Conservation (phyloP, 2,113 vertebrate genomes). For the Agelaius phoeniceus region DNA sequence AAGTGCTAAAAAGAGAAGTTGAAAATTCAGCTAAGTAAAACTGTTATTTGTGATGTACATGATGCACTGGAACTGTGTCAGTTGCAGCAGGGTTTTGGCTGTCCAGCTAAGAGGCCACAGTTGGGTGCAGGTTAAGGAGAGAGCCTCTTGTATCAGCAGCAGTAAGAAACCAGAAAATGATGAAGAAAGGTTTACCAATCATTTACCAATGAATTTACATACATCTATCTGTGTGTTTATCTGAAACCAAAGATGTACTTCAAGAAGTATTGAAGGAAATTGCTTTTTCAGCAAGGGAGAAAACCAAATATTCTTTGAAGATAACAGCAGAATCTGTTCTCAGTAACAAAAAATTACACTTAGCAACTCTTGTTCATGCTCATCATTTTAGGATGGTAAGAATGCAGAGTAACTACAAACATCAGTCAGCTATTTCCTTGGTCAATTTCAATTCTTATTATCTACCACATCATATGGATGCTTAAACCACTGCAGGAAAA, state of each 20-base stretch:
- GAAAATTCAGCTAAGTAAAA: background rate
- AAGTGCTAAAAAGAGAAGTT: background rate
- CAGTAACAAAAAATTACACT: background rate
- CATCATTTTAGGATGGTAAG: background rate
- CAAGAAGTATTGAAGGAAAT: background rate
- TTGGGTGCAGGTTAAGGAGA: background rate
- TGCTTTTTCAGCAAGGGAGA: background rate
- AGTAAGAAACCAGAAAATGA: background rate
- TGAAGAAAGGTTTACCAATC: background rate
- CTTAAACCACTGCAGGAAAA: background rate
- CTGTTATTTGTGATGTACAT: background rate
- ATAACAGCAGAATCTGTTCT: background rate
- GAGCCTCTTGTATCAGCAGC: background rate
- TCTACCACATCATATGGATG: background rate
- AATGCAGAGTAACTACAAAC: background rate
- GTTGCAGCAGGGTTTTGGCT: background rate
- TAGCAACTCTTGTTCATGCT: background rate
- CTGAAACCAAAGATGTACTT: background rate
- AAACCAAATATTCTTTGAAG: background rate
- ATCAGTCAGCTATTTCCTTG: background rate
- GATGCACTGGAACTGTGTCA: accelerated
- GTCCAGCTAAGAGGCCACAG: background rate
- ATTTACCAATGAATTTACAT: too few relatives aligned
- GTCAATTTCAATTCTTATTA: background rate
- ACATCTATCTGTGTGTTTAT: background rate